Evolutionary conservation across 2,888 invertebrate genomes (phyloP).

Genomic region (Troglohyphantes excavatus): DNA sequence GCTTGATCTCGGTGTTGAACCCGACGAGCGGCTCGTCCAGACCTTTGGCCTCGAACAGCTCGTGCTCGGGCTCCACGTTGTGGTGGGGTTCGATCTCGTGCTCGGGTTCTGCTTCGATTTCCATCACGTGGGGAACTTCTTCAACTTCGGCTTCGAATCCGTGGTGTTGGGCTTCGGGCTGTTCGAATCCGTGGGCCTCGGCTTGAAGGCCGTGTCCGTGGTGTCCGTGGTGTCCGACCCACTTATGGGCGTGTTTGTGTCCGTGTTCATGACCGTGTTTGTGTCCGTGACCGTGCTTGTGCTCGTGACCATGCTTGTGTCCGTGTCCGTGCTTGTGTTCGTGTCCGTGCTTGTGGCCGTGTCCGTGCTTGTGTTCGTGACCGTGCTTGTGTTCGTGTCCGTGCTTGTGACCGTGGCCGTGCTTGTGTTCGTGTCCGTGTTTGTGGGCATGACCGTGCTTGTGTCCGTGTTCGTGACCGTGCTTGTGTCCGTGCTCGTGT

Average conservation of each 20-base stretch:
- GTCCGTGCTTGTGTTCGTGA: slow-evolving; percentile 52
- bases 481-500: slow-evolving; percentile 59
- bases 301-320: slow-evolving; percentile 61
- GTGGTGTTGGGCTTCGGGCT: slow-evolving; percentile 43
- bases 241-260: slow-evolving; percentile 57
- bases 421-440: slow-evolving; percentile 64
- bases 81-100: slow-evolving; percentile 38
- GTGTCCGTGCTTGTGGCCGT: slow-evolving; percentile 68
- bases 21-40: slow-evolving; percentile 33
- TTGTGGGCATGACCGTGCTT: slow-evolving; percentile 55
- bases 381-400: slow-evolving; percentile 59
- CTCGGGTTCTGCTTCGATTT: slow-evolving; percentile 26
- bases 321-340: slow-evolving; percentile 61
- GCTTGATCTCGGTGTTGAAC: slow-evolving; percentile 44
- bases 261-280: slow-evolving; percentile 62
- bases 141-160: slow-evolving; percentile 50
- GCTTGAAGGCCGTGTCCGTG: slow-evolving; percentile 55
- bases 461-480: slow-evolving; percentile 63
- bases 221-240: slow-evolving; percentile 48
- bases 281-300: slow-evolving; percentile 62
- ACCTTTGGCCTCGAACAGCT: slow-evolving; percentile 47
- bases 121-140: slow-evolving; percentile 42
- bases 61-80: slow-evolving; percentile 32
- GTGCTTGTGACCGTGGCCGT: slow-evolving; percentile 63
- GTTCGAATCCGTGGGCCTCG: slow-evolving; percentile 43